Conservation (phyloP, 2,113 vertebrate genomes). For the Capreolus pygargus region DNA sequence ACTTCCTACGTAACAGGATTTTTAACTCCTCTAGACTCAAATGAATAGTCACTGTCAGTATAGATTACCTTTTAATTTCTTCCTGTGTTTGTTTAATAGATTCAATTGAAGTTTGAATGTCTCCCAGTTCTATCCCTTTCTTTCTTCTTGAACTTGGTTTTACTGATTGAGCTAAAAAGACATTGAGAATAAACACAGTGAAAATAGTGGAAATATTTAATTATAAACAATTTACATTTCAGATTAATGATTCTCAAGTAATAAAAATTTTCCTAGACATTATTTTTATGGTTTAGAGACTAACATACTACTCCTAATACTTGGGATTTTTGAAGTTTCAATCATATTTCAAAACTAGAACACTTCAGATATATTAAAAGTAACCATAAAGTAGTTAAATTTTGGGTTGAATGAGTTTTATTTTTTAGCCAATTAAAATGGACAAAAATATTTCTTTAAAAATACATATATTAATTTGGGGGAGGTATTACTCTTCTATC, state of each 20-base stretch:
- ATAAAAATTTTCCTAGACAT: conserved; percentile 26
- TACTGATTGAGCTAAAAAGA: conserved; percentile 87
- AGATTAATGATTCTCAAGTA: not conserved
- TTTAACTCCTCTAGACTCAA: not conserved
- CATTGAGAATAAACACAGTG: conserved; percentile 32
- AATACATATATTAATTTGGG: not conserved
- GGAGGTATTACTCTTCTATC: not conserved
- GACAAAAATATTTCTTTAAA: conserved; percentile 29
- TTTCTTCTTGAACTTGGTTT: conserved; percentile 93
- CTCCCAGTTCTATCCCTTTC: conserved; percentile 92
- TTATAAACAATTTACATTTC: conserved; percentile 26
- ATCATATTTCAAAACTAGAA: conserved; percentile 26
- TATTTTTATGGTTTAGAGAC: conserved; percentile 37
- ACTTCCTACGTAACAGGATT: not conserved
- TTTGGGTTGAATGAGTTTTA: not conserved
- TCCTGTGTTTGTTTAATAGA: conserved; percentile 96
- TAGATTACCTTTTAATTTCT: conserved; percentile 93
- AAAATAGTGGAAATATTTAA: conserved; percentile 13
- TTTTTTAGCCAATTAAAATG: conserved; percentile 23
- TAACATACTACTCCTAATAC: not conserved
- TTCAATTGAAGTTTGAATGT: conserved; percentile 96
- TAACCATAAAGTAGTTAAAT: conserved; percentile 1
- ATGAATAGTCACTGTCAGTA: not conserved
- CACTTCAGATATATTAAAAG: not conserved
- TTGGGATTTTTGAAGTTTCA: not conserved